Evolutionary conservation across 2,888 invertebrate genomes (phyloP), one percentile per base, ranked within the genome.

Genomic region (Drymonia ruficornis): DNA sequence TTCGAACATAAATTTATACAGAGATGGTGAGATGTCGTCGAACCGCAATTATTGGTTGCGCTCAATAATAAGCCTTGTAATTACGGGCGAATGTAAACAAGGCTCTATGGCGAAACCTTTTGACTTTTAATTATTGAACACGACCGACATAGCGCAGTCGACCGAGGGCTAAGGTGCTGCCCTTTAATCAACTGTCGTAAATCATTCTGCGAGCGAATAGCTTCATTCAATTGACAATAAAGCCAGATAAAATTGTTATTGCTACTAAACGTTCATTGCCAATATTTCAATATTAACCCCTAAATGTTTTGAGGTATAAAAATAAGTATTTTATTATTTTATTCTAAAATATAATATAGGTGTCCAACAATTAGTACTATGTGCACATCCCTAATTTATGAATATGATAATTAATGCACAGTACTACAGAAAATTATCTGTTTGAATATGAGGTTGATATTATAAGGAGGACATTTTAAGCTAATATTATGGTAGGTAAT

Each of bases 51-150:
- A 82, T 80, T 76, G 65, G 63, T 61, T 70, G 64, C 67, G 62
- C 69, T 63, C 59, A 67, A 65, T 67, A 70, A 68, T 73, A 69
- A 72, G 67, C 65, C 64, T 73, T 80, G 76, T 84, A 83, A 88
- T 87, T 87, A 86, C 72, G 62, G 59, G 65, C 66, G 59, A 68
- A 69, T 67, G 84, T 87, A 87, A 86, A 87, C 76, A 83, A 81
- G 70, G 54, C 58, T 61, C 58, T 69, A 73, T 76, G 70, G 79
- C 63, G 78, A 83, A 84, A 84, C 85, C 83, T 83, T 83, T 85
- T 77, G 82, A 81, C 78, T 86, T 84, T 86, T 88, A 86, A 86
- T 88, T 86, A 87, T 83, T 77, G 75, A 76, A 80, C 68, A 80
- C 69, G 73, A 72, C 73, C 66, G 67, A 83, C 80, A 86, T 78